Base-by-base conservation (phyloP, 2,797 vertebrate genomes). In the Acanthurus tractus region DNA sequence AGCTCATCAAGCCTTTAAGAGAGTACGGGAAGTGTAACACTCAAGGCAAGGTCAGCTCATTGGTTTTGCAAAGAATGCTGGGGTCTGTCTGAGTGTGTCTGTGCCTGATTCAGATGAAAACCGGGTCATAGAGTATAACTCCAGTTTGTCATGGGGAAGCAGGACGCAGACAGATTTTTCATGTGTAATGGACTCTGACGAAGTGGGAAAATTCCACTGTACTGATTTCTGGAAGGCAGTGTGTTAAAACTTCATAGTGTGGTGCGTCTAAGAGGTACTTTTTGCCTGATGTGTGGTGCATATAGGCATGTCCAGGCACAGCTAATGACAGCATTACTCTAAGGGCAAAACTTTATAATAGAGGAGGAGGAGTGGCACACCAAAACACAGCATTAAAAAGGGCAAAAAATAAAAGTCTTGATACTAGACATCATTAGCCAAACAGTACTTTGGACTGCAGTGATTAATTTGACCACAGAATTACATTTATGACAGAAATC, bases 171-270 rank as follows among this genome's bases (percentile, higher is more conserved):
- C 59, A 23, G 61, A 88, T 76, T 82, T 86, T 76, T 88, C 44
- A 78, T 48, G 82, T 86, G 81, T 68, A 79, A 83, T 36, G 55
- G 82, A 88, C 79, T 87, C 73, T 45, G 53, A 78, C 72, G 82
- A 87, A 86, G 75, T 55, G 78, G 76, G 74, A 89, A 79, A 85
- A 89, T 89, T 92, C 84, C 87, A 85, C 80, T 78, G 83, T 80
- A 69, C 63, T 68, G 79, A 79, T 83, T 79, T 87, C 68, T 74
- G 67, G 67, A 71, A 83, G 63, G 70, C 3, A 6, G 54, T 69
- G 67, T 63, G 57, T 74, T 72, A 62, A 81, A 82, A 88, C 81
- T 78, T 77, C 73, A 57, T 5, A 59, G 86, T 15, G 56, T 13
- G 6, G 54, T 2, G 1, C 34, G 64, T 38, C 76, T 73, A 44